Evolutionary conservation across 37 sponge, comb jelly and placozoan genomes (phyloP).

Genomic region (Chondrilla cf. caribensis): DNA sequence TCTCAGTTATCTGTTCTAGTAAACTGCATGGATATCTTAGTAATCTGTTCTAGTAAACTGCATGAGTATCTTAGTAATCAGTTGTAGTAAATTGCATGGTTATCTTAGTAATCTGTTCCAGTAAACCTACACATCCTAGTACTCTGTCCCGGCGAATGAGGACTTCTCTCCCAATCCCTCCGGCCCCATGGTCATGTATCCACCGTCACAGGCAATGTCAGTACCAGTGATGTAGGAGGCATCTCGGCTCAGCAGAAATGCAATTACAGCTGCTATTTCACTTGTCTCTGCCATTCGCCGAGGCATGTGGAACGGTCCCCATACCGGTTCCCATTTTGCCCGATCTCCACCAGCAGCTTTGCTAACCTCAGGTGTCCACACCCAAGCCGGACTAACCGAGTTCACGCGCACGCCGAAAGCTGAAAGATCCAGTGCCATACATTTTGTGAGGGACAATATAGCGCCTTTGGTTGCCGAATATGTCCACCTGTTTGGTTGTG

Average conservation of each 20-base stretch:
- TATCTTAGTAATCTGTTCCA: too few species aligned
- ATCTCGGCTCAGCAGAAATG: conserved; percentile 75
- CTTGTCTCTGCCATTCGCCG: conserved; percentile 52
- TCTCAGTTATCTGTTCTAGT: too few species aligned
- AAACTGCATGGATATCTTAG: too few species aligned
- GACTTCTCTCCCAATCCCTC: conserved; percentile 81
- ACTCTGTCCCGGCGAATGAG: conserved; percentile 70
- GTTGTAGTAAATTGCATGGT: too few species aligned
- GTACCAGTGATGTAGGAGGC: conserved; percentile 73
- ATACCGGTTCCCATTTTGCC: conserved; percentile 76
- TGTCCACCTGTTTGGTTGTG: conserved; percentile 79
- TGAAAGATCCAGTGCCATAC: conserved; percentile 83
- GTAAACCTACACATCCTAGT: conserved; percentile 22
- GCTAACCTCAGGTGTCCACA: conserved; percentile 84
- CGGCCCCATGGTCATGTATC: conserved; percentile 75
- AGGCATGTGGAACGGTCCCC: conserved; percentile 85
- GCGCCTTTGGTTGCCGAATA: conserved; percentile 84
- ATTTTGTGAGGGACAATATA: conserved; percentile 61
- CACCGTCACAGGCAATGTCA: conserved; percentile 82
- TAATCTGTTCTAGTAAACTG: too few species aligned
- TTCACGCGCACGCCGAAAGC: conserved; percentile 71
- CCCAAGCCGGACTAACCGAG: conserved; percentile 82
- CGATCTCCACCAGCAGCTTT: conserved; percentile 80
- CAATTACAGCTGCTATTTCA: conserved; percentile 68
- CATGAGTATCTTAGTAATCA: too few species aligned